phyloP scores from a whole-genome alignment of 2,888 invertebrate genomes.

The Pachycephus smyrnensis region DNA sequence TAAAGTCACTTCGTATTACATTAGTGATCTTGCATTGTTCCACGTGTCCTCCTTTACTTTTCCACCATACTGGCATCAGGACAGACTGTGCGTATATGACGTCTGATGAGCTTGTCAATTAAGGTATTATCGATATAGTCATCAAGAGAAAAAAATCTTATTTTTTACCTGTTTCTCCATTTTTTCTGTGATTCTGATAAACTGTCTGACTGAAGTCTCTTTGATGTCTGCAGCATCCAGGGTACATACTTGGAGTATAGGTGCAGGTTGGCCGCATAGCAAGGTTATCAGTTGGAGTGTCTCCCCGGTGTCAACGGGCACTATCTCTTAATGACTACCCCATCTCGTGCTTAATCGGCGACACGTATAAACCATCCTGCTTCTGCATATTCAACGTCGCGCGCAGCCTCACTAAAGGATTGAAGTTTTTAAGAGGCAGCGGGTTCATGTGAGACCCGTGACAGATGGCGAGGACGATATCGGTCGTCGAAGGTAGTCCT shows the following conservation, averaged over 20 bases:
- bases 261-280: conserved; percentile 31
- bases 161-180: background rate
- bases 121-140: background rate
- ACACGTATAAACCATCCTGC: conserved; percentile 64
- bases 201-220: background rate
- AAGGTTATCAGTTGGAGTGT: conserved; percentile 55
- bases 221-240: background rate
- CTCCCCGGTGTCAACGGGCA: conserved; percentile 58
- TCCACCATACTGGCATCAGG: background rate
- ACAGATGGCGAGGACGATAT: conserved; percentile 57
- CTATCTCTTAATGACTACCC: conserved; percentile 66
- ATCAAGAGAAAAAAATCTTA: background rate
- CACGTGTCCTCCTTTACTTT: background rate
- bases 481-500: conserved; percentile 44
- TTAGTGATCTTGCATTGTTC: background rate
- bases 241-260: background rate
- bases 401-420: conserved; percentile 29
- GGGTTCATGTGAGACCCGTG: conserved; percentile 38
- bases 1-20: background rate
- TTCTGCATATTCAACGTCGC: conserved; percentile 62
- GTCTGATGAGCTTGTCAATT: background rate
- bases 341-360: conserved; percentile 64
- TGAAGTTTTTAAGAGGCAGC: conserved; percentile 17
- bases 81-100: background rate
- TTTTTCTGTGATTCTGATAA: background rate